phyloP scores from a whole-genome alignment of 2,113 vertebrate genomes.

The Sinocyclocheilus rhinocerous region DNA sequence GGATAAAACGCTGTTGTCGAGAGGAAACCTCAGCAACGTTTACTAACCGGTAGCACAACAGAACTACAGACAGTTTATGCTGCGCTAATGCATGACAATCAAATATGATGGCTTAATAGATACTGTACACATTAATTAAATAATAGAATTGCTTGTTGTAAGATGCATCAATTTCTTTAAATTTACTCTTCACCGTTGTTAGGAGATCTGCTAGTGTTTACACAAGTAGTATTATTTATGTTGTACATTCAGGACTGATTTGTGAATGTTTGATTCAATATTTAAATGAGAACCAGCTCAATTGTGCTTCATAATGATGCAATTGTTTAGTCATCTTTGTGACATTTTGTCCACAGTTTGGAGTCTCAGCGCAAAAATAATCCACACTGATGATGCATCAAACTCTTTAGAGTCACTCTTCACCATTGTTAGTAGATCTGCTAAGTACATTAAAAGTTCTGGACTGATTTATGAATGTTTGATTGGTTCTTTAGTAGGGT shows the following conservation, averaged over 20 bases:
- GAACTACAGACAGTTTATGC: conserved; percentile 39
- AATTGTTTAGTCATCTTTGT: not conserved
- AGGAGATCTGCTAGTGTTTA: not conserved
- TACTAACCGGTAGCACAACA: conserved; percentile 29
- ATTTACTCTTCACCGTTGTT: not conserved
- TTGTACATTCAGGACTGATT: not conserved
- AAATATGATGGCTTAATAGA: not conserved
- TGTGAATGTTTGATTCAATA: not conserved
- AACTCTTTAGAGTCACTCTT: not conserved
- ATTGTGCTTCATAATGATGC: not conserved
- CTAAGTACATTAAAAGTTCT: not conserved
- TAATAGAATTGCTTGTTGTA: no score
- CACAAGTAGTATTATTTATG: not conserved
- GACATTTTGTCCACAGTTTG: not conserved
- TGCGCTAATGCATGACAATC: conserved; percentile 10
- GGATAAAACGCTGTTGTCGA: conserved; percentile 33
- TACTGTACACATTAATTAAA: not conserved
- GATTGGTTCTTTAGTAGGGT: not conserved
- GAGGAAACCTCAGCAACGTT: conserved; percentile 48
- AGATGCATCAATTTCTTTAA: not conserved
- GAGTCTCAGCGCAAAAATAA: not conserved
- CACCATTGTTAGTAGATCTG: not conserved
- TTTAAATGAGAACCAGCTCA: not conserved
- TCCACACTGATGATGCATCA: not conserved
- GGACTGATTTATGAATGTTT: not conserved